A percentile compares a stretch with the other conserved stretches of the same genome.
These are phyloP conservation scores for Drosophila austrosaltans DNA, from an alignment of 2,888 invertebrate genomes.

Conservation along the genomic window DNA sequence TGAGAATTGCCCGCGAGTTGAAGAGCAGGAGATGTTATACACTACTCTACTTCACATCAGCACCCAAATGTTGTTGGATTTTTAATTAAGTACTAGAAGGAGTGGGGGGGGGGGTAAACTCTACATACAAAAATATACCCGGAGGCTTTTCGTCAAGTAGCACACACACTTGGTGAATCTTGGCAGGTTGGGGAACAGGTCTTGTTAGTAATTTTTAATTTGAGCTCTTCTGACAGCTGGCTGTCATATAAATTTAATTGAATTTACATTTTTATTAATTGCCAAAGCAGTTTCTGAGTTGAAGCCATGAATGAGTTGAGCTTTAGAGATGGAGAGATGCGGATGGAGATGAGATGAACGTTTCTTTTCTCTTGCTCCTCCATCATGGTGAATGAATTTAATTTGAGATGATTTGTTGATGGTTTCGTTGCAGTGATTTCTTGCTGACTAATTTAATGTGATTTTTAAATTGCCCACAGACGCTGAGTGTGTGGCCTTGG, in stretches of 20 bases:
- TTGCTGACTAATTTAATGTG: slow-evolving; percentile 81
- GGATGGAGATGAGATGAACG: slow-evolving; percentile 40
- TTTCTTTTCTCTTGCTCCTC: slow-evolving; percentile 17
- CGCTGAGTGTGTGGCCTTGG: slow-evolving; percentile 45
- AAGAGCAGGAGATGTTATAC: not conserved
- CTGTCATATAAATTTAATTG: slow-evolving; percentile 83
- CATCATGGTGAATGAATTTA: slow-evolving; percentile 74
- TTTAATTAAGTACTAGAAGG: slow-evolving; percentile 69
- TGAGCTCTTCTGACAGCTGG: slow-evolving; percentile 82
- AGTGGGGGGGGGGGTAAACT: not conserved
- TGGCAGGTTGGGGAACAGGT: slow-evolving; percentile 56
- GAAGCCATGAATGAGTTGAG: slow-evolving; percentile 58
- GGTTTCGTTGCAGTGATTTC: slow-evolving; percentile 79
- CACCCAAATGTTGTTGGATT: slow-evolving; percentile 68
- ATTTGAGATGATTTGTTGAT: slow-evolving; percentile 80
- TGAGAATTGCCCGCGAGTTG: slow-evolving; percentile 60
- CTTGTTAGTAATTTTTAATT: slow-evolving; percentile 82
- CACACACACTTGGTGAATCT: slow-evolving; percentile 19
- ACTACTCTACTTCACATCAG: slow-evolving; percentile 45
- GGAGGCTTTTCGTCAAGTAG: slow-evolving; percentile 56
- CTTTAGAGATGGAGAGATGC: not conserved
- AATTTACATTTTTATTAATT: slow-evolving; percentile 83
- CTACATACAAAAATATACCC: slow-evolving; percentile 41
- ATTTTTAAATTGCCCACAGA: slow-evolving; percentile 75
- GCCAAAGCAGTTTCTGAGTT: slow-evolving; percentile 54